Evolutionary conservation across 2,113 vertebrate genomes (phyloP).

Genomic region (Ceyx margarethae): DNA sequence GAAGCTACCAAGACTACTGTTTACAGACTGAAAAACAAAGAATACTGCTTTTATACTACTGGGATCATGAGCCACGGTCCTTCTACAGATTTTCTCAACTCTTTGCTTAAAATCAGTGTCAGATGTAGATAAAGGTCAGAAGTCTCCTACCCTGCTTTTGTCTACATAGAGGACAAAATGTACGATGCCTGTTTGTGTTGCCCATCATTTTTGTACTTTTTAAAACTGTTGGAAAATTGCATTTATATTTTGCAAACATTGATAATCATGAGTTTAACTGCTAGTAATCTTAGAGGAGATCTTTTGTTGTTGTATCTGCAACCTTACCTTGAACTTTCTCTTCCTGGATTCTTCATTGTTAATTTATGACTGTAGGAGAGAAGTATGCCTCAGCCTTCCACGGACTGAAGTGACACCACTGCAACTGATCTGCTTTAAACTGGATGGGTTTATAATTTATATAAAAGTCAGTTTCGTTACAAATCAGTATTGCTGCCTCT

Average conservation of each 20-base stretch:
- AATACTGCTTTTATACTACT: conserved; percentile 76
- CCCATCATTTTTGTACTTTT: conserved; percentile 74
- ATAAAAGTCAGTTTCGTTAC: conserved; percentile 74
- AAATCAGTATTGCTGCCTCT: conserved; percentile 50
- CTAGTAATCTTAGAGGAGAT: conserved; percentile 57
- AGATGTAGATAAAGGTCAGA: conserved; percentile 59
- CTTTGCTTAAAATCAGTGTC: conserved; percentile 46
- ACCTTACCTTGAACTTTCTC: conserved; percentile 62
- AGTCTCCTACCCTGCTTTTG: conserved; percentile 53
- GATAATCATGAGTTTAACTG: conserved; percentile 71
- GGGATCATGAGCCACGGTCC: conserved; percentile 69
- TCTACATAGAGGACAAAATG: conserved; percentile 58
- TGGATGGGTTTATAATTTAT: conserved; percentile 78
- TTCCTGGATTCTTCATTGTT: conserved; percentile 63
- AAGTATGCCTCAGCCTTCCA: conserved; percentile 60
- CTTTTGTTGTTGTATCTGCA: conserved; percentile 53
- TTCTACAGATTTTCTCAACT: conserved; percentile 56
- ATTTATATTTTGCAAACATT: conserved; percentile 76
- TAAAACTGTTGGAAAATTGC: conserved; percentile 71
- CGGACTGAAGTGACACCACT: conserved; percentile 64
- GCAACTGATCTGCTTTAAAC: conserved; percentile 70
- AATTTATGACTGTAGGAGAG: conserved; percentile 72
- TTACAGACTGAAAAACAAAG: conserved; percentile 73
- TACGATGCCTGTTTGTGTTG: conserved; percentile 65
- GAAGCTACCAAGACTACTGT: conserved; percentile 69